These are phyloP conservation scores for Isoperla grammatica DNA, from an alignment of 2,888 invertebrate genomes.

Conservation along the genomic window DNA sequence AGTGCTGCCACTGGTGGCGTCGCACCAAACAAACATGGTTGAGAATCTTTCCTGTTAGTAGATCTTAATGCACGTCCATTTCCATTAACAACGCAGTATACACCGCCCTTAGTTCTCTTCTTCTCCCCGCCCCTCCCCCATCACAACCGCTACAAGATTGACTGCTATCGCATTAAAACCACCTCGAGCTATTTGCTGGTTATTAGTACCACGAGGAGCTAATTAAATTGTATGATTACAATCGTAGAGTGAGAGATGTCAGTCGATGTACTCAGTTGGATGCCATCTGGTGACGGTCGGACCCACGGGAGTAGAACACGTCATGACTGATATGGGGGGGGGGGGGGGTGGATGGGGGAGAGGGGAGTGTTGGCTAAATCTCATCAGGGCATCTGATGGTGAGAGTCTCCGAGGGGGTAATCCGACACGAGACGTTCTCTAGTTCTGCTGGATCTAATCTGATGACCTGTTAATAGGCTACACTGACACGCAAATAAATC, in stretches of 20 bases:
- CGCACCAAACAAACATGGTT: no score
- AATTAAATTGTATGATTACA: constrained; percentile 16
- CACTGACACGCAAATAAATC: background rate
- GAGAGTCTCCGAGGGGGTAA: background rate
- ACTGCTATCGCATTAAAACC: constrained; percentile 2
- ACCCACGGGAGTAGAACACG: constrained; percentile 4
- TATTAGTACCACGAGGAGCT: constrained; percentile 11
- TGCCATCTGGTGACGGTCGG: constrained; percentile 13
- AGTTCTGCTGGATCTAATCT: no score
- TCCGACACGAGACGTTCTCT: background rate
- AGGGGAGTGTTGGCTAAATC: background rate
- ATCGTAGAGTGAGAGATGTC: constrained; percentile 16
- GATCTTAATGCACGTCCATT: no score
- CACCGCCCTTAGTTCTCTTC: no score
- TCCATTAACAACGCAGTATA: no score
- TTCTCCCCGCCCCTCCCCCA: background rate
- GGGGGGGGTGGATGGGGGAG: background rate
- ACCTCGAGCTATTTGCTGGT: constrained; percentile 11
- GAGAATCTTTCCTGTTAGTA: no score
- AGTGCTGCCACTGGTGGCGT: no score
- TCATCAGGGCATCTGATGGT: background rate
- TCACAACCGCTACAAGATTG: background rate
- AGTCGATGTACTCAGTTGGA: constrained; percentile 1
- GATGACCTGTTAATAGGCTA: no score
- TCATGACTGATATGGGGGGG: constrained; percentile 1